Base-by-base conservation (phyloP, 1,140 invertebrate genomes). In the Cyclargus thomasi region DNA sequence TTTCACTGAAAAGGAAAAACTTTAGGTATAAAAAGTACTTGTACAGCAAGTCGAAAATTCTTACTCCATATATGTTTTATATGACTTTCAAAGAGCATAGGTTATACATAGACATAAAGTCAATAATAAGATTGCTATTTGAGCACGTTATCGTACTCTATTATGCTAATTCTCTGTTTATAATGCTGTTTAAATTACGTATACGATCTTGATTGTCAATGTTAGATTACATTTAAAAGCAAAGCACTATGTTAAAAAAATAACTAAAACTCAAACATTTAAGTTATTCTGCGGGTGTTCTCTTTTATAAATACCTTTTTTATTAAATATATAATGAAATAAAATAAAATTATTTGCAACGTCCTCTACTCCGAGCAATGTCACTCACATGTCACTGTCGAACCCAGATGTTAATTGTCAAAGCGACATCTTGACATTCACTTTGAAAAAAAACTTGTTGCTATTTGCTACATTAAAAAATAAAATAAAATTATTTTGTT, bases 1-100 rank as follows among this genome's bases (percentile, higher is more conserved):
- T 78, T 74, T 87, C 53, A 29, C 81, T 81, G 76, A 71, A 86
- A 83, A 74, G 53, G 71, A 70, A 73, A 74, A 47, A 47, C 2
- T 47, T 14, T 47, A 29, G 29, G 4, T 6, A 8, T 29, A 29
- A 29, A 16, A 8, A 0, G 11, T 47, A 2, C 10, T 47, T 8
- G 1, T 16, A 1, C 2, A 0, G 0, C 39, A 47, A 4, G 39
- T 47, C 3, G 1, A 47, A 47, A 47, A 47, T 47, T 16, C 39
- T 47, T 14, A 11, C 10, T 11, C 10, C 39, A 47, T 16, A 47
- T 16, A 47, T 14, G 39, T 14, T 47, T 8, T 47, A 3, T 47
- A 47, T 47, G 39, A 47, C 39, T 47, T 47, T 47, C 39, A 47
- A 16, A 47, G 39, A 11, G 14, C 39, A 11, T 47, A 47, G 39